Evolutionary conservation across 2,113 vertebrate genomes (phyloP), one percentile per base, ranked within the genome.

Genomic region (Fulica atra): DNA sequence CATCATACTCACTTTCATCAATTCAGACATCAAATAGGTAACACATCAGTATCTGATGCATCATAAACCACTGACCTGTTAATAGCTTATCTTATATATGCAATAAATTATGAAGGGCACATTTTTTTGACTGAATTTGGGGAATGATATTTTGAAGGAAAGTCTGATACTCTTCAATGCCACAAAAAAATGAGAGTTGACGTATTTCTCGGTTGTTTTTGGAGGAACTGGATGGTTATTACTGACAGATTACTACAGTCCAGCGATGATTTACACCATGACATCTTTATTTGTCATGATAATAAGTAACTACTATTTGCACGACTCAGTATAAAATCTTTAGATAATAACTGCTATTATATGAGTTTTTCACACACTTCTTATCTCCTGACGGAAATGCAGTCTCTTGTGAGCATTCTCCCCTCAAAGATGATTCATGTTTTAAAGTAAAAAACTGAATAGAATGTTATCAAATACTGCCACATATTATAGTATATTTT

Each of bases 121-220:
- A 7, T 59, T 77, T 56, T 81, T 11, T 59, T 25, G 20, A 33
- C 6, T 36, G 24, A 80, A 53, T 16, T 7, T 70, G n/a, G 10
- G 1, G 2, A 56, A 31, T 2, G 48, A 9, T 44, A 73, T 54
- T 77, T 83, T 46, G 29, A 88, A 73, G 26, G 10, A 29, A 40
- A 72, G 10, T 44, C 38, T 51, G 12, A 35, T n/a, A 42, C 3
- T 56, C 17, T 51, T 53, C 7, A 65, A 23, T 0, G 3, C 11
- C 73, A 63, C 29, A 54, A 28, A 81, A 84, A 42, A 24, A 3
- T 9, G 7, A 54, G 17, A 70, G 2, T 38, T 44, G 38, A 42
- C 0, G 0, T 26, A 11, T 1, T 81, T 77, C 23, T 61, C 23
- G 14, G 26, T 17, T 80, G 21, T 1, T 7, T 70, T 86, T 40